Percentiles rank a stretch among this genome's conserved stretches.
Evolutionary conservation across 2,888 invertebrate genomes (phyloP).

Genomic region (Caradrina clavipalpis): DNA sequence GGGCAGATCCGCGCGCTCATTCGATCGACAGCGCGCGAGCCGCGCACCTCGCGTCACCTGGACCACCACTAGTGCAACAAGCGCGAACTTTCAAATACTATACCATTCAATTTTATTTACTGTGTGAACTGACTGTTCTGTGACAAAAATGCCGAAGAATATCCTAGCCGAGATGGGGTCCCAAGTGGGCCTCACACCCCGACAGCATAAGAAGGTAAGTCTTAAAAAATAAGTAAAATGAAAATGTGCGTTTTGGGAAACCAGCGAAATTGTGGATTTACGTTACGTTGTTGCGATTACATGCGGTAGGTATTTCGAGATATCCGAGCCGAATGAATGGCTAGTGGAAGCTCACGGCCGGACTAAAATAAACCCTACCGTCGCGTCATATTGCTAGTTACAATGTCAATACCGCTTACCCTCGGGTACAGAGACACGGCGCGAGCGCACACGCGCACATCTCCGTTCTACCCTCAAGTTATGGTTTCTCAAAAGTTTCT

Average conservation of each 20-base stretch:
- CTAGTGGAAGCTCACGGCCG: conserved; percentile 82
- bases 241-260: conserved; percentile 15
- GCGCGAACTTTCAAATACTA: conserved; percentile 70
- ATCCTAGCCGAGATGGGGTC: conserved; percentile 89
- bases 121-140: conserved; percentile 69
- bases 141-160: conserved; percentile 87
- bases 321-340: conserved; percentile 78
- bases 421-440: conserved; percentile 43
- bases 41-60: conserved; percentile 80
- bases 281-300: conserved; percentile 38
- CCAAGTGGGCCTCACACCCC: conserved; percentile 86
- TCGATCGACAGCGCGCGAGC: conserved; percentile 79
- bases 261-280: conserved; percentile 57
- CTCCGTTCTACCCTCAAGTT: conserved; percentile 5
- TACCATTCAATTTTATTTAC: conserved; percentile 47
- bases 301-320: conserved; percentile 58
- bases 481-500: background rate
- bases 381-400: conserved; percentile 71
- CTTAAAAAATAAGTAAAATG: conserved; percentile 8
- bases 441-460: background rate
- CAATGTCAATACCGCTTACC: conserved; percentile 82
- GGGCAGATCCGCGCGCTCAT: conserved; percentile 76
- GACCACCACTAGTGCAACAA: conserved; percentile 66
- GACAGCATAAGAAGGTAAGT: conserved; percentile 84
- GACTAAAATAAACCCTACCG: conserved; percentile 82